phyloP scores from a whole-genome alignment of 2,888 invertebrate species.

The Anodontia alba region DNA sequence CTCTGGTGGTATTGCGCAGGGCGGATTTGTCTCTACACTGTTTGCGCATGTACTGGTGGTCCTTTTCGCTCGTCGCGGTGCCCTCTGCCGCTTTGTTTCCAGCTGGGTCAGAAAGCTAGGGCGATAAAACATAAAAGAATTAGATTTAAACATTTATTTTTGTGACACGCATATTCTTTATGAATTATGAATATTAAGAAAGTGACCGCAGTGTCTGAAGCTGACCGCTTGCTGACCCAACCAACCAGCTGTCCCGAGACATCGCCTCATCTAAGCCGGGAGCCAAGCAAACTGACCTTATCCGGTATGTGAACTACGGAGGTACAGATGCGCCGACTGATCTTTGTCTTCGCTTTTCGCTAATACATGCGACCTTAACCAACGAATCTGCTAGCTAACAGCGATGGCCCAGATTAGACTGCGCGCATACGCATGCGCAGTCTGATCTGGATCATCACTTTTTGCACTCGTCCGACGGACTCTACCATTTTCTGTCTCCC shows the following conservation, averaged over 20 bases:
- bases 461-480: neutral
- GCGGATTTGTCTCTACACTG: no score
- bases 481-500: neutral
- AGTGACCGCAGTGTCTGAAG: slow-evolving; percentile 16
- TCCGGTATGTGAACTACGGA: no score
- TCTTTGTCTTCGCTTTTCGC: no score
- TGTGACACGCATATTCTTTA: slow-evolving; percentile 20
- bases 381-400: no score
- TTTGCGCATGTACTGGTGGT: no score
- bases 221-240: slow-evolving; percentile 60
- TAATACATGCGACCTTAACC: no score
- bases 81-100: neutral
- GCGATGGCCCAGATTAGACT: neutral
- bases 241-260: slow-evolving; percentile 51
- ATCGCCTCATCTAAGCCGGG: slow-evolving; percentile 30
- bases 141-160: slow-evolving; percentile 24
- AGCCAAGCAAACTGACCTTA: neutral
- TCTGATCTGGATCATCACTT: neutral
- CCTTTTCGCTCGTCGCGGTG: no score
- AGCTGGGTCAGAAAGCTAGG: slow-evolving; percentile 7
- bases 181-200: slow-evolving; percentile 21
- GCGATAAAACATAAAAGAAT: slow-evolving; percentile 19
- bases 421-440: neutral
- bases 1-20: no score
- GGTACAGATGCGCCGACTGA: no score